Evolutionary conservation across 2,888 invertebrate genomes (phyloP), one percentile per base, ranked within the genome.

Genomic region (Resseliella maxima): DNA sequence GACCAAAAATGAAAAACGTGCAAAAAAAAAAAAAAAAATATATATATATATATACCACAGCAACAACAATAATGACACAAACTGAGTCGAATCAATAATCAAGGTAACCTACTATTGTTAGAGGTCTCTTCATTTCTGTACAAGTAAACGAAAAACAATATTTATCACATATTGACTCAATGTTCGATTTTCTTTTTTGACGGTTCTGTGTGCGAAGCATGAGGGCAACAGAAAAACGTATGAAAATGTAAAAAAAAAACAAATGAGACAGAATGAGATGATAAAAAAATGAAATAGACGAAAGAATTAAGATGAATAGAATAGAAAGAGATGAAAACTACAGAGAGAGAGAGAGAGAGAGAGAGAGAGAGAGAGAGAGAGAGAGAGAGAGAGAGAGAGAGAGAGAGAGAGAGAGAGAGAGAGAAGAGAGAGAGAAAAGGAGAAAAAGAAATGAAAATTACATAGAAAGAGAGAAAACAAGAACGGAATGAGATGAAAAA

Each of bases 1-100:
- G 31, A 72, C 72, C 72, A 72, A 72, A 72, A 31, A 72, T 72
- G 72, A 83, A 83, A 83, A 83, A 83, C 83, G 83, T 83, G 83
- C 83, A 83, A 36, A 36, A 83, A 38, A 38, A 59, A 24, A 50
- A 50, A 18, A 50, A 18, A 18, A 2, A 18, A 50, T 18, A 50
- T 50, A n/a, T n/a, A n/a, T n/a, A n/a, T n/a, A n/a, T n/a, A n/a
- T n/a, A n/a, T n/a, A n/a, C n/a, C n/a, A n/a, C n/a, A n/a, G n/a
- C n/a, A n/a, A n/a, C n/a, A n/a, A n/a, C n/a, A n/a, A n/a, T n/a
- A n/a, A n/a, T n/a, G n/a, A n/a, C n/a, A n/a, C n/a, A n/a, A n/a
- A 27, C n/a, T 38, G 38, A 36, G 24, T 18, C 83, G 83, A 83
- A 83, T 83, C 83, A 83, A 83, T 83, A 38, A 83, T 83, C 83